Base-by-base conservation (phyloP, 2,888 invertebrate genomes). In the Scrobipalpa atriplicella region DNA sequence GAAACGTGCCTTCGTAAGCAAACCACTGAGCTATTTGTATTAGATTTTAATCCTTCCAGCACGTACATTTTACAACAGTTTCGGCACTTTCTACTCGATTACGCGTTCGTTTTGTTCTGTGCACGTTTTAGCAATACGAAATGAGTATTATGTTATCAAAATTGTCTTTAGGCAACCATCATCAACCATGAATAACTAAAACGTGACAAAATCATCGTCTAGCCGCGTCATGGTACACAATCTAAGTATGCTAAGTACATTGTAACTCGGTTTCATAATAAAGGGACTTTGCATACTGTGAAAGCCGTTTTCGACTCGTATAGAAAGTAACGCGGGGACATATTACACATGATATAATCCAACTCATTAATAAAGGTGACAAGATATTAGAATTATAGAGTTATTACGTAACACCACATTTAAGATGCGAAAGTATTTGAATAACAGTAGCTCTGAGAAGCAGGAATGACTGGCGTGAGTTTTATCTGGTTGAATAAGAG, bases 311-410 rank as follows among this genome's bases (percentile, higher is more conserved):
- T 78, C 77, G 75, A 47, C 62, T 36, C 58, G 58, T 58, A 75
- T 81, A 80, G 84, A 84, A 85, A 85, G 83, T 78, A 73, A 72
- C 64, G 68, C 69, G 78, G 81, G 78, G 80, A 80, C 74, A 38
- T n/a, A n/a, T 52, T 29, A 62, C 47, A n/a, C 47, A 65, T 62
- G 64, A 77, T 69, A 68, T 71, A 54, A 54, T 51, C 18, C 19
- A 52, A 64, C 64, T 64, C 62, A 70, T 69, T 69, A 47, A 52
- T 52, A 29, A 54, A 61, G 61, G 52, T 66, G 62, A 66, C 62
- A 61, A 61, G 51, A 61, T 38, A 66, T 66, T 54, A 54, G 21
- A 54, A 64, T 36, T 52, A 47, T 47, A 43, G 64, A 16, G 13
- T 21, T 47, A 9, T 63, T 63, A 38, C 36, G 73, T 74, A 78